phyloP scores from a whole-genome alignment of 2,888 invertebrate species.

The Drosophila bunnanda region DNA sequence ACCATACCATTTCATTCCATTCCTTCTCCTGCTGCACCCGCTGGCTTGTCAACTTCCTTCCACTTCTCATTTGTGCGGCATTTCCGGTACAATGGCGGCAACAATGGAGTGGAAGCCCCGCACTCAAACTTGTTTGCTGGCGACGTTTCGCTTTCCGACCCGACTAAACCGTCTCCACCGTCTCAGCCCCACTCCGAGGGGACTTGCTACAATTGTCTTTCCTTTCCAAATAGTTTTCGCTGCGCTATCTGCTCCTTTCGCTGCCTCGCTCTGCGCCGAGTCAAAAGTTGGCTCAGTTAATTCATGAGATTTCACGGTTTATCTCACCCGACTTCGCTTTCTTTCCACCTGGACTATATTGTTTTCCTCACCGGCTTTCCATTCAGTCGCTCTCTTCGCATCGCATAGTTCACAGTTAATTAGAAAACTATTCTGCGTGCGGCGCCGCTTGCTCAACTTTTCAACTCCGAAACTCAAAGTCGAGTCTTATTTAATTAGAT shows the following conservation, averaged over 20 bases:
- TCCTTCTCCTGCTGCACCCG: background rate
- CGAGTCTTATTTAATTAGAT: constrained; percentile 64
- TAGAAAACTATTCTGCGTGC: constrained; percentile 74
- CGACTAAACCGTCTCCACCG: constrained; percentile 75
- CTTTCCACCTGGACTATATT: constrained; percentile 17
- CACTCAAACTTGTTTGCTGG: constrained; percentile 72
- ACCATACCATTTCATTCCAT: background rate
- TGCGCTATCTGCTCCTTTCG: constrained; percentile 29
- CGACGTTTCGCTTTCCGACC: constrained; percentile 77
- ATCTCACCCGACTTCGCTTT: constrained; percentile 58
- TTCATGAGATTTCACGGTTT: constrained; percentile 79
- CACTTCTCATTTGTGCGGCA: constrained; percentile 79
- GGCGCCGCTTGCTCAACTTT: constrained; percentile 61
- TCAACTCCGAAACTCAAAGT: constrained; percentile 48
- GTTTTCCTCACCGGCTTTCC: background rate
- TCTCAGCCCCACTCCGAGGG: constrained; percentile 46
- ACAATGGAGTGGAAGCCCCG: constrained; percentile 62
- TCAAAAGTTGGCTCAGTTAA: constrained; percentile 73
- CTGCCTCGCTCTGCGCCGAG: constrained; percentile 12
- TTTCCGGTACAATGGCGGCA: constrained; percentile 74
- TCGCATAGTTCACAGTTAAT: constrained; percentile 75
- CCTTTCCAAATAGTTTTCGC: constrained; percentile 70
- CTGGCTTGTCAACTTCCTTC: constrained; percentile 75
- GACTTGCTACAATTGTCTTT: constrained; percentile 73
- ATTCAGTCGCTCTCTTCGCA: constrained; percentile 45